Evolutionary conservation across 2,888 invertebrate genomes (phyloP).

Genomic region (Drosophila seclusa): DNA sequence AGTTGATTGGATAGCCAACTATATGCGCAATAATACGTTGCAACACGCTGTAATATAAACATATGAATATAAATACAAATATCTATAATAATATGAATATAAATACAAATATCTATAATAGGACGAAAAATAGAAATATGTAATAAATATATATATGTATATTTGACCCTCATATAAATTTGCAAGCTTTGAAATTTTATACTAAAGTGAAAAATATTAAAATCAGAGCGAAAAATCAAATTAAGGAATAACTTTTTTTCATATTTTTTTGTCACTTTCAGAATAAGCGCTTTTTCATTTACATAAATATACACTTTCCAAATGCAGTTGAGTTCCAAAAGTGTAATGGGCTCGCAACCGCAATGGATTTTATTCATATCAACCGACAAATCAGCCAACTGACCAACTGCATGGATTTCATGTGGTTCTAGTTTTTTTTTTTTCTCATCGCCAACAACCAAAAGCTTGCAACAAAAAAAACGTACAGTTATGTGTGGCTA

Average conservation of each 20-base stretch:
- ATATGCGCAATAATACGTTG: background rate
- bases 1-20: slow-evolving; percentile 25
- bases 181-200: background rate
- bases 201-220: background rate
- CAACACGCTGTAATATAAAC: background rate
- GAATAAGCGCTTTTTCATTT: background rate
- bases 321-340: background rate
- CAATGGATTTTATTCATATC: slow-evolving; percentile 23
- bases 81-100: background rate
- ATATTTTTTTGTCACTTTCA: background rate
- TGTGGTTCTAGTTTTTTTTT: slow-evolving; percentile 4
- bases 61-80: background rate
- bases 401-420: slow-evolving; percentile 26
- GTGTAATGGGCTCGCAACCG: slow-evolving; percentile 7
- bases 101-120: background rate
- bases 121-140: background rate
- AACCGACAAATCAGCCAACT: slow-evolving; percentile 30
- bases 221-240: background rate
- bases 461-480: slow-evolving; percentile 2
- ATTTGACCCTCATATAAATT: too few species aligned
- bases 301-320: background rate
- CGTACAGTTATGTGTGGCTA: background rate
- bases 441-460: slow-evolving; percentile 9
- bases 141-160: background rate
- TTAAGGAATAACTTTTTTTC: background rate